Percentiles rank a stretch among this genome's conserved stretches.
Conservation (phyloP, 2,888 invertebrate species). For the Ophonus ardosiacus region DNA sequence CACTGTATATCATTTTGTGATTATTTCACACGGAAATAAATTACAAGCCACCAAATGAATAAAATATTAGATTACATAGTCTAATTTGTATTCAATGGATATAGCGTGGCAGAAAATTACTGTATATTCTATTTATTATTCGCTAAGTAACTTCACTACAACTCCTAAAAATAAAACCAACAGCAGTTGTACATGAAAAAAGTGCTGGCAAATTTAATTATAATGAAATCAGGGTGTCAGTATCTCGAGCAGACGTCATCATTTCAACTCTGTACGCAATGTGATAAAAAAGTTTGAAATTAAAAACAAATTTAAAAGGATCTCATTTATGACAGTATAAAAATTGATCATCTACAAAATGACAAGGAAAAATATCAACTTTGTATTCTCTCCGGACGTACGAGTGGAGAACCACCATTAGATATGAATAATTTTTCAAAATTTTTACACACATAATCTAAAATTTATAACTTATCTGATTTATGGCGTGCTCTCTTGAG, state of each 20-base stretch:
- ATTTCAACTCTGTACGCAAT: neutral
- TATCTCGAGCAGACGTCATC: neutral
- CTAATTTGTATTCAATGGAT: constrained; percentile 38
- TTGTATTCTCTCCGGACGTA: constrained; percentile 43
- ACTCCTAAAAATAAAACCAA: constrained; percentile 22
- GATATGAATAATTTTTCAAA: constrained; percentile 56
- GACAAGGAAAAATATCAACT: constrained; percentile 40
- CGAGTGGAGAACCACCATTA: constrained; percentile 23
- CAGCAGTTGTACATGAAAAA: constrained; percentile 3
- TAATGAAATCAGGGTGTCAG: constrained; percentile 14
- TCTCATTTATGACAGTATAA: neutral
- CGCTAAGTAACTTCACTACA: constrained; percentile 43
- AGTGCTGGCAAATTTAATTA: constrained; percentile 15
- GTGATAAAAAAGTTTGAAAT: constrained; percentile 31
- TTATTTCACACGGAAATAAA: neutral
- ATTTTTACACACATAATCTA: constrained; percentile 57
- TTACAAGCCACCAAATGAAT: neutral
- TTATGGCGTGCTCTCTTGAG: constrained; percentile 46
- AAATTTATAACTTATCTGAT: constrained; percentile 57
- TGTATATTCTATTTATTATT: constrained; percentile 34
- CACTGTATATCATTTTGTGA: neutral
- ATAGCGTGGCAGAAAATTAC: constrained; percentile 11
- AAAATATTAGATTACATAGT: constrained; percentile 12
- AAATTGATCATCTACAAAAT: constrained; percentile 40
- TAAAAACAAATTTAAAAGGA: constrained; percentile 43